Conservation (phyloP, 2,888 invertebrate species). For the Steinernema scapterisci region DNA sequence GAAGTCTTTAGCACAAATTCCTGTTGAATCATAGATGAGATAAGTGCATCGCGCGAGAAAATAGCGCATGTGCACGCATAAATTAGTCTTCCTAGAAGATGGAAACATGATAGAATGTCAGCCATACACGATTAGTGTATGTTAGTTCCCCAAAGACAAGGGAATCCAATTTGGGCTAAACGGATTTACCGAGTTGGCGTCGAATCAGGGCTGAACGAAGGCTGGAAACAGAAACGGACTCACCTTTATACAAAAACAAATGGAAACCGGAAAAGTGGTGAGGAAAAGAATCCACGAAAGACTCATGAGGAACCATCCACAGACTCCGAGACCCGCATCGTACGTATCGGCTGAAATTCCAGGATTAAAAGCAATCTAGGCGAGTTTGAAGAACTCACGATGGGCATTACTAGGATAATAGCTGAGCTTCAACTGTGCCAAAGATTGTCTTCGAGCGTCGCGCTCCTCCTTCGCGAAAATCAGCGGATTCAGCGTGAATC, state of each 20-base stretch:
- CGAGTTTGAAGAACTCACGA: conserved; percentile 48
- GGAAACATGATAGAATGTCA: no score
- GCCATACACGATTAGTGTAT: no score
- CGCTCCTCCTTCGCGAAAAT: conserved; percentile 67
- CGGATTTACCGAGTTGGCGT: no score
- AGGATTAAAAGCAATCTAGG: conserved; percentile 12
- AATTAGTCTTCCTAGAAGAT: no score
- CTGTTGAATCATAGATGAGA: no score
- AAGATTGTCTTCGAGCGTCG: conserved; percentile 64
- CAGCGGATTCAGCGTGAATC: conserved; percentile 66
- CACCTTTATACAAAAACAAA: conserved; percentile 60
- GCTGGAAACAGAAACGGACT: no score
- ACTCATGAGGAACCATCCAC: conserved; percentile 57
- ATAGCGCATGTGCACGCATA: no score
- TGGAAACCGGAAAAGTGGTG: conserved; percentile 48
- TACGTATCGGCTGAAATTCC: conserved; percentile 61
- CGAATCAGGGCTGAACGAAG: no score
- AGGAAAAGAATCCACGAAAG: conserved; percentile 55
- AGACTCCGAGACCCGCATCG: conserved; percentile 62
- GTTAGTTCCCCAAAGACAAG: no score
- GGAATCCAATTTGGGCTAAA: no score
- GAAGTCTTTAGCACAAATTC: no score
- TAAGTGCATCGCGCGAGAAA: no score
- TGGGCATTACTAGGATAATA: conserved; percentile 65
- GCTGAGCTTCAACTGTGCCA: conserved; percentile 65